These are phyloP conservation scores for Archivesica marissinica DNA, from an alignment of 1,140 invertebrate species.

Conservation along the genomic window DNA sequence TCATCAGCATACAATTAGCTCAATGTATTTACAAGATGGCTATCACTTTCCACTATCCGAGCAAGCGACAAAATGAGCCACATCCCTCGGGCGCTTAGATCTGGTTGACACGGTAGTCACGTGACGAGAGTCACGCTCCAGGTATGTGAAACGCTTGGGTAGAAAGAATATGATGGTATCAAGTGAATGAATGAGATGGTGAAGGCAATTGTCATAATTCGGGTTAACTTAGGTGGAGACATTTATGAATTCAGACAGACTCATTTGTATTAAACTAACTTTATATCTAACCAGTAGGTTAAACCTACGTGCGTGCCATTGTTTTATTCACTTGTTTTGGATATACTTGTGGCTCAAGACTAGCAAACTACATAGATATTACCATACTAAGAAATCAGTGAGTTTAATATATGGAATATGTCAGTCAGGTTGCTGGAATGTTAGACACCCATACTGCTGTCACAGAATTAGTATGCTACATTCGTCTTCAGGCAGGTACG, in stretches of 20 bases:
- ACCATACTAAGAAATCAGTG: too few species aligned
- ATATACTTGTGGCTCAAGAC: too few species aligned
- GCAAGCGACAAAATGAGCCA: slow-evolving; percentile 21
- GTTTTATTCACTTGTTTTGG: too few species aligned
- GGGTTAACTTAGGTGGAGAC: not conserved
- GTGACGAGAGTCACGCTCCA: slow-evolving; percentile 43
- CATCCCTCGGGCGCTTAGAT: slow-evolving; percentile 38
- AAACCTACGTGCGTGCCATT: too few species aligned
- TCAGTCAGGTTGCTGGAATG: too few species aligned
- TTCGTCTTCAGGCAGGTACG: too few species aligned
- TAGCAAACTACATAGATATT: too few species aligned
- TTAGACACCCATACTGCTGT: too few species aligned
- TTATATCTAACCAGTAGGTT: too few species aligned
- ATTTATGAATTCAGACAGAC: not conserved
- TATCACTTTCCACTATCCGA: slow-evolving; percentile 7
- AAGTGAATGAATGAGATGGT: not conserved
- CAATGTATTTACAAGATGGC: slow-evolving; percentile 46
- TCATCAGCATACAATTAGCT: slow-evolving; percentile 34
- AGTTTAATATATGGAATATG: too few species aligned
- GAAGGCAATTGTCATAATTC: slow-evolving; percentile 16
- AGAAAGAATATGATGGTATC: slow-evolving; percentile 33
- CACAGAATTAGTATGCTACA: too few species aligned
- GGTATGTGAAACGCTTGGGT: slow-evolving; percentile 44
- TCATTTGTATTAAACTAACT: too few species aligned
- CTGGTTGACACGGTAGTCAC: slow-evolving; percentile 26